Evolutionary conservation across 2,113 vertebrate species (phyloP).

Genomic region (Nesoenas mayeri): DNA sequence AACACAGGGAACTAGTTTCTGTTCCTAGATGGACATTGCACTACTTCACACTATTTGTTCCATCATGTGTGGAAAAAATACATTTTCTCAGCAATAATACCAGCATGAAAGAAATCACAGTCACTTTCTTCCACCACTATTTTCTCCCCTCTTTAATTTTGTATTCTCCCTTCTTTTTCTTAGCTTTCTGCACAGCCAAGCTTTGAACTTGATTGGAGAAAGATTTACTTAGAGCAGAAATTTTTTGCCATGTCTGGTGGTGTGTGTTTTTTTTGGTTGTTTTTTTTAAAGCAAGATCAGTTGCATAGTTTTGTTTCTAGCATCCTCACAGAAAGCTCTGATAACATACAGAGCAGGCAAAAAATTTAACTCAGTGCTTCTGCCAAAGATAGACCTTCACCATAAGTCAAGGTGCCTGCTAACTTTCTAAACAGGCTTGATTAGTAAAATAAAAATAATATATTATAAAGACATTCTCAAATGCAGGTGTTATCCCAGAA

Average conservation of each 20-base stretch:
- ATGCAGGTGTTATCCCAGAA: conserved; percentile 33
- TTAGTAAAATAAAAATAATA: conserved; percentile 44
- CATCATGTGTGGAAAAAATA: neutral
- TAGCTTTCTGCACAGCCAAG: neutral
- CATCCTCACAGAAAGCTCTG: neutral
- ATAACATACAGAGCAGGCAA: neutral
- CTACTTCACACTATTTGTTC: neutral
- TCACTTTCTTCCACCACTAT: neutral
- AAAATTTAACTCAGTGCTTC: neutral
- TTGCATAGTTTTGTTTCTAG: neutral
- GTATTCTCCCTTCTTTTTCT: neutral
- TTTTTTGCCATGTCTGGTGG: neutral
- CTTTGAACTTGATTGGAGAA: neutral
- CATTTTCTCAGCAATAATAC: neutral
- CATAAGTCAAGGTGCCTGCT: conserved; percentile 58
- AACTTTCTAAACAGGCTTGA: conserved; percentile 51
- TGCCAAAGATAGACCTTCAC: conserved; percentile 32
- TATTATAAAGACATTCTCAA: conserved; percentile 14
- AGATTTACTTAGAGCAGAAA: neutral
- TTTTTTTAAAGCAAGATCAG: neutral
- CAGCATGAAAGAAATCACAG: neutral
- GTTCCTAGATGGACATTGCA: neutral
- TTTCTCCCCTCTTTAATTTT: neutral
- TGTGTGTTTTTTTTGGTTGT: neutral
- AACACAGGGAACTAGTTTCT: neutral